Evolutionary conservation across 1,140 invertebrate genomes (phyloP).

Genomic region (Pseudomyrmex dendroicus): DNA sequence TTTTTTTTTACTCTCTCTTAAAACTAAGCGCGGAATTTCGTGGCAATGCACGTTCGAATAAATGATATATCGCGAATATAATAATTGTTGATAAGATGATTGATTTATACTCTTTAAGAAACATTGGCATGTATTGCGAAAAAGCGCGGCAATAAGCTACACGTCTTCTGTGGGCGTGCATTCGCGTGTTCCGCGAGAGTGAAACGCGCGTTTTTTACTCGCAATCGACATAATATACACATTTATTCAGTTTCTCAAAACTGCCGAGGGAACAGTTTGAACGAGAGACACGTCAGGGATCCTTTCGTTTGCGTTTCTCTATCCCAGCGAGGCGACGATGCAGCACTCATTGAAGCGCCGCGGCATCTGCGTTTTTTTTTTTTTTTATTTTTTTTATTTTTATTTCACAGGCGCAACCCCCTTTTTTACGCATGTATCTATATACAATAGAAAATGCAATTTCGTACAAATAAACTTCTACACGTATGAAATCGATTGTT

Average conservation of each 20-base stretch:
- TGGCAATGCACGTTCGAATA: not conserved
- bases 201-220: conserved; percentile 53
- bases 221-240: conserved; percentile 23
- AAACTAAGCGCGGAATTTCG: not conserved
- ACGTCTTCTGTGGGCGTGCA: not conserved
- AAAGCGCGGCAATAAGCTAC: not conserved
- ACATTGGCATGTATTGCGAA: not conserved
- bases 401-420: conserved; percentile 13
- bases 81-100: conserved; percentile 3
- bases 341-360: conserved; percentile 41
- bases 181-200: conserved; percentile 4
- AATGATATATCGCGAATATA: not conserved
- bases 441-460: conserved; percentile 59
- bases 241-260: conserved; percentile 33
- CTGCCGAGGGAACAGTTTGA: conserved; percentile 59
- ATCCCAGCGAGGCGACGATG: conserved; percentile 51
- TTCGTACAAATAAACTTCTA: conserved; percentile 66
- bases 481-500: conserved; percentile 36
- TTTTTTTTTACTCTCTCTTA: too few species aligned
- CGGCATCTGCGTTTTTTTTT: not conserved
- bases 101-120: not conserved
- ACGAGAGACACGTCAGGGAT: conserved; percentile 55
- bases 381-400: too few species aligned
- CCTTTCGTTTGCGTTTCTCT: conserved; percentile 22
- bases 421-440: conserved; percentile 61